Conservation (phyloP, 2,797 vertebrate genomes). For the Merluccius polli region DNA sequence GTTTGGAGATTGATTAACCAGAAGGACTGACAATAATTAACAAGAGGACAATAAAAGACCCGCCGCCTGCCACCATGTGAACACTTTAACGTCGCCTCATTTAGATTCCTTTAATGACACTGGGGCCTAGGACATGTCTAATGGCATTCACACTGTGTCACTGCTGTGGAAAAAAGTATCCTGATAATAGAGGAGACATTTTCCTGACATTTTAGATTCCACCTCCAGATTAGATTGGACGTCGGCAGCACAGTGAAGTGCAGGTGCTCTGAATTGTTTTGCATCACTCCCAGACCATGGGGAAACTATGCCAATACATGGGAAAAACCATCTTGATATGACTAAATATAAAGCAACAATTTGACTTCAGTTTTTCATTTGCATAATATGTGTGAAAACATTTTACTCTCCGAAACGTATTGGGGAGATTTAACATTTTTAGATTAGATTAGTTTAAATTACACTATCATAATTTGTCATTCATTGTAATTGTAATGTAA, state of each 20-base stretch:
- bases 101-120: slow-evolving; percentile 36
- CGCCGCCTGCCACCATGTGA: slow-evolving; percentile 53
- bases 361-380: neutral
- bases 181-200: slow-evolving; percentile 20
- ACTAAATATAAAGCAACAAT: neutral
- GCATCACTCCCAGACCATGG: neutral
- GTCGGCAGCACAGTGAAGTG: neutral
- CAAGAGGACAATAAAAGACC: slow-evolving; percentile 53
- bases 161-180: slow-evolving; percentile 29
- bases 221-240: neutral
- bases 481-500: neutral
- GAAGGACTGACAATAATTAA: slow-evolving; percentile 67
- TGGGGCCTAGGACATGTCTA: slow-evolving; percentile 28
- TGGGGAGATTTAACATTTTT: too few species aligned
- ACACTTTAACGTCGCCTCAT: slow-evolving; percentile 46
- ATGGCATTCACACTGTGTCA: slow-evolving; percentile 8
- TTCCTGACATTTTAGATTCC: slow-evolving; percentile 6
- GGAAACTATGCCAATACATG: neutral
- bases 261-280: neutral
- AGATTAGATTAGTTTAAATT: neutral
- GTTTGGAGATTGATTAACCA: slow-evolving; percentile 59
- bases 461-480: neutral
- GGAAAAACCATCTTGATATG: too few species aligned
- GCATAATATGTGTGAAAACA: neutral
- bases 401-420: neutral